phyloP scores from a whole-genome alignment of 2,113 vertebrate genomes.

The Pomatostomus ruficeps region DNA sequence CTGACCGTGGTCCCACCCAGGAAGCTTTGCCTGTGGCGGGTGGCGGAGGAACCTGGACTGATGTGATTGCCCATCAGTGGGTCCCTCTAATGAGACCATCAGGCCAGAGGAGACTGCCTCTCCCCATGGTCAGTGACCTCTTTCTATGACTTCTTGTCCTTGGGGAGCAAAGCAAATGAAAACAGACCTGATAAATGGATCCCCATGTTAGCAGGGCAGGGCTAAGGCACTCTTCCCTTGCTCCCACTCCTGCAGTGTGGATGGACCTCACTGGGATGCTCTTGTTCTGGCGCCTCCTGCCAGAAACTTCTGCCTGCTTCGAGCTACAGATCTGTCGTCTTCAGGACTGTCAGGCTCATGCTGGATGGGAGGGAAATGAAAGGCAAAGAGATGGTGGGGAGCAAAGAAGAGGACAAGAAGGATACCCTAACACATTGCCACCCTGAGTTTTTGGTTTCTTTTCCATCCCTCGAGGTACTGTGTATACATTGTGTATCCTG shows the following conservation, averaged over 20 bases:
- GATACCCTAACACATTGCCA: not conserved
- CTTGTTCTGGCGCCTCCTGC: not conserved
- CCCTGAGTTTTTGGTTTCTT: not conserved
- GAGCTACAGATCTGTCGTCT: rapidly evolving
- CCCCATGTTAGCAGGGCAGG: rapidly evolving
- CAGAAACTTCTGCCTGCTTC: not conserved
- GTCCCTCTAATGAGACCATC: not conserved
- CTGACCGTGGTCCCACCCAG: not conserved
- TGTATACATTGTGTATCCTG: not conserved
- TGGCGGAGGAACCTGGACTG: not conserved
- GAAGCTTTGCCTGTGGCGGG: not conserved
- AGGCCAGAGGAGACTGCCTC: not conserved
- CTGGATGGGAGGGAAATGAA: not conserved
- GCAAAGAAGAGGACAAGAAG: not conserved
- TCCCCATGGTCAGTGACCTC: not conserved
- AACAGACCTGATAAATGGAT: not conserved
- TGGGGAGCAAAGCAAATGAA: not conserved
- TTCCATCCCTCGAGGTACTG: not conserved
- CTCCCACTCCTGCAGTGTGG: not conserved
- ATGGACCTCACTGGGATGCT: not conserved
- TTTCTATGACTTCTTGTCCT: not conserved
- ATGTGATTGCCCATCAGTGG: not conserved
- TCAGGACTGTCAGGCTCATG: not conserved
- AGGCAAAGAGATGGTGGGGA: not conserved
- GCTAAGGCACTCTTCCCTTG: not conserved